Conservation (phyloP, 2,797 vertebrate genomes). For the Morus bassanus region DNA sequence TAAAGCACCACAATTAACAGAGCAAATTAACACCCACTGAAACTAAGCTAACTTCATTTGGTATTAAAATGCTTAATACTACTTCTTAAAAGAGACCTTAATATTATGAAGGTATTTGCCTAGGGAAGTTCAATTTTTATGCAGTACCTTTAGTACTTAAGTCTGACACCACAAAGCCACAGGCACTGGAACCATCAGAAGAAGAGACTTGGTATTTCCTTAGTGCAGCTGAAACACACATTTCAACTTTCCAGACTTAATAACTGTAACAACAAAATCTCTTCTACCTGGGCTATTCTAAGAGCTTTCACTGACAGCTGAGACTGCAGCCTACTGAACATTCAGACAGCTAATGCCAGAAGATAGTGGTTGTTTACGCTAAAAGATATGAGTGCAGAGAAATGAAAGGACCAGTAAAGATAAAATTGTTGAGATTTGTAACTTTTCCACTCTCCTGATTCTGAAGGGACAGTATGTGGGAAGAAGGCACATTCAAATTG, state of each 20-base stretch:
- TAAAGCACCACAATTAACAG: neutral
- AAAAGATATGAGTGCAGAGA: neutral
- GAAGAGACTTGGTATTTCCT: neutral
- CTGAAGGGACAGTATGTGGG: neutral
- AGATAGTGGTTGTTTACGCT: neutral
- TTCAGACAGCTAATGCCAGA: neutral
- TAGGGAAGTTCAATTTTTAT: neutral
- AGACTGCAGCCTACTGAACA: neutral
- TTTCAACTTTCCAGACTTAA: neutral
- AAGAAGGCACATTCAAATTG: neutral
- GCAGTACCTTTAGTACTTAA: neutral
- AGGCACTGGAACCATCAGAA: neutral
- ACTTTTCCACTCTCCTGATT: neutral
- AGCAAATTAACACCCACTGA: neutral
- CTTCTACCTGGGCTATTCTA: neutral
- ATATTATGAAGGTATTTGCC: neutral
- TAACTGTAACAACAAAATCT: neutral
- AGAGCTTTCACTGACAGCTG: neutral
- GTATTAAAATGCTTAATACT: neutral
- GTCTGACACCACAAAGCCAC: neutral
- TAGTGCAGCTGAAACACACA: neutral
- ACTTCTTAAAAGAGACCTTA: neutral
- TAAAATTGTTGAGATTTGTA: neutral
- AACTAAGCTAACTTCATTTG: neutral
- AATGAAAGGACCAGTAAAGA: neutral